Percentiles rank a stretch among this genome's conserved stretches.
Evolutionary conservation across 2,888 invertebrate species (phyloP).

Genomic region (Metellina segmentata): DNA sequence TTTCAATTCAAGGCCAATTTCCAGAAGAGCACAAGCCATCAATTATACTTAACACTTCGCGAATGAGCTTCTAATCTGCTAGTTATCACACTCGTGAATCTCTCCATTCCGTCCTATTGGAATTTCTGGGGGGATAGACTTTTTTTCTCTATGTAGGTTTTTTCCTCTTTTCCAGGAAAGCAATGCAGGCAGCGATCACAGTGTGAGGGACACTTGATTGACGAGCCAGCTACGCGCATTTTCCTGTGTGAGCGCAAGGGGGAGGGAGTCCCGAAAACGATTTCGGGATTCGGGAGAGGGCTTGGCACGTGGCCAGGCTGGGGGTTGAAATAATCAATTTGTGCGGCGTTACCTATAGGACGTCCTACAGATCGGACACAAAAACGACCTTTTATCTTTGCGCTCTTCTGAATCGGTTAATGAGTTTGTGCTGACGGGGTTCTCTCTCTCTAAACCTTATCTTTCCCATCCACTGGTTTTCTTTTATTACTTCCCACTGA

Average conservation of each 20-base stretch:
- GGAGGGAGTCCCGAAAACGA: neutral
- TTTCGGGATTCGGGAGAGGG: neutral
- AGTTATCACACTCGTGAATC: no score
- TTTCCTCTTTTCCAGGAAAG: neutral
- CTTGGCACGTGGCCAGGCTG: conserved; percentile 58
- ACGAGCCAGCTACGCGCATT: conserved; percentile 4
- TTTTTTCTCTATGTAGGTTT: neutral
- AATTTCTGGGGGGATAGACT: neutral
- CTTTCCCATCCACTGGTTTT: neutral
- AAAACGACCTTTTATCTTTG: conserved; percentile 7
- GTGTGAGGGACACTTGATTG: conserved; percentile 2
- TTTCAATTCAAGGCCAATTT: no score
- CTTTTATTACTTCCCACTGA: no score
- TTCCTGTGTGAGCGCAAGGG: neutral
- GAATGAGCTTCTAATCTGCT: no score
- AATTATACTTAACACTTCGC: no score
- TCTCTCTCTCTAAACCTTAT: neutral
- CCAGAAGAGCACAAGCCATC: no score
- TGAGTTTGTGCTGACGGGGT: conserved; percentile 11
- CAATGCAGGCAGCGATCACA: neutral
- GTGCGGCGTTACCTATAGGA: conserved; percentile 47
- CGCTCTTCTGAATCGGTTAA: neutral
- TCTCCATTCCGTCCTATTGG: neutral
- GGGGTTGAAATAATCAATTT: conserved; percentile 61
- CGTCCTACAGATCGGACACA: conserved; percentile 23